Evolutionary conservation across 2,888 invertebrate genomes (phyloP), one percentile per base, ranked within the genome.

Genomic region (Cerceris ruficornis): DNA sequence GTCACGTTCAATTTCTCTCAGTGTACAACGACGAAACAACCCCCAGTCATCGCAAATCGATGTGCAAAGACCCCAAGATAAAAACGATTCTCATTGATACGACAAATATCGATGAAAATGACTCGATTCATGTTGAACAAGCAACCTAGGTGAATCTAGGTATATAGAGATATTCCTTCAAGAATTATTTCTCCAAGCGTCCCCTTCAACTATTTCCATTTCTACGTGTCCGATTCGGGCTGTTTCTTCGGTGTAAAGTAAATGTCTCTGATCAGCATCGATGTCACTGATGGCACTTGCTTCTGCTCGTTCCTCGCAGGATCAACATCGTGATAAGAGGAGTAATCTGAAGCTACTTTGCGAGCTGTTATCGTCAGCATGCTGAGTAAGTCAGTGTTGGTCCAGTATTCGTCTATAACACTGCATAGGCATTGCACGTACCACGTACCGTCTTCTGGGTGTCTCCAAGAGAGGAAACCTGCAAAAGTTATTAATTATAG

Each of bases 381-480:
- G 77, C 92, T 93, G 49, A 94, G 83, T 6, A 95, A 88, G 88
- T 95, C 95, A 75, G 91, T 91, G 39, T 91, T 90, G n/a, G 86
- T 82, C 28, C 92, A 92, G 81, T 93, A 86, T 77, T 93, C 85
- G 69, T 93, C 90, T 59, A 94, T 81, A 1, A 94, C 92, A 0
- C 92, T 88, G 84, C 94, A 94, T 55, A 95, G 88, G 7, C 94
- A 89, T 84, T 94, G 94, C n/a, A 95, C 92, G 83, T 94, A 95
- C 94, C 94, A 95, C 0, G 94, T 94, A 1, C 94, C 94, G 50
- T 93, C 91, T 42, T 90, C 90, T 14, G 93, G 93, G 88, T 94
- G 93, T 55, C 94, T 90, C 94, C 94, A 94, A 0, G 94, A 94
- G 81, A 91, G 94, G 79, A 93, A 94, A 70, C 94, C 94, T 94